Base-by-base conservation (phyloP, 2,797 vertebrate species). In the Sardinella longiceps region DNA sequence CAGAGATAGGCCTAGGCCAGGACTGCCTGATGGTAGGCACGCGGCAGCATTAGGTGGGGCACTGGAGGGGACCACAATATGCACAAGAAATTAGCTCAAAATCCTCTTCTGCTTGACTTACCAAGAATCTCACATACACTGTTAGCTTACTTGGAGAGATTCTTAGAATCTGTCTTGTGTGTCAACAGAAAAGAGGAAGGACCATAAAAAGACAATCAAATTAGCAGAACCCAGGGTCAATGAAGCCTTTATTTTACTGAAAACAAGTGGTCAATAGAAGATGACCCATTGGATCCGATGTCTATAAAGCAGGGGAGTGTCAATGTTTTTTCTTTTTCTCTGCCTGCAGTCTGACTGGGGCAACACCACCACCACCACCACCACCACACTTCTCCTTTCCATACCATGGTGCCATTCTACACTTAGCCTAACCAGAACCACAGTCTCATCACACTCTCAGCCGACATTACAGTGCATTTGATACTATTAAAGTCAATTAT, bases 11-110 rank as follows among this genome's bases (percentile, higher is more conserved):
- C 33, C 1, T 77, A 77, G 70, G 37, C 33, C 1, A 43, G 33
- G 23, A 43, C 70, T 77, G 37, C n/a, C 33, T 20, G 70, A 43
- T 23, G 37, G 37, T 37, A 77, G 37, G 33, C n/a, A n/a, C n/a
- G n/a, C n/a, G n/a, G n/a, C 70, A 43, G 33, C 37, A 43, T 77
- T 77, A 74, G 66, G 66, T 74, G 66, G 37, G 66, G 66, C 37
- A 37, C 37, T 39, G 12, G 1, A 14, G 66, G 10, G 46, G 9
- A 48, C 46, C 46, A 10, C 10, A 28, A 66, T 23, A 15, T 43
- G 39, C 70, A 39, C 39, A 23, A 43, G 70, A 39, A 20, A 43
- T 43, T 43, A 18, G 63, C 63, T 3, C 1, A 70, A 23, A 70
- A 18, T 20, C 33, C 37, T 23, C 15, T 77, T 39, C 33, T 77